Evolutionary conservation across 2,797 vertebrate genomes (phyloP).

Genomic region (Alauda arvensis): DNA sequence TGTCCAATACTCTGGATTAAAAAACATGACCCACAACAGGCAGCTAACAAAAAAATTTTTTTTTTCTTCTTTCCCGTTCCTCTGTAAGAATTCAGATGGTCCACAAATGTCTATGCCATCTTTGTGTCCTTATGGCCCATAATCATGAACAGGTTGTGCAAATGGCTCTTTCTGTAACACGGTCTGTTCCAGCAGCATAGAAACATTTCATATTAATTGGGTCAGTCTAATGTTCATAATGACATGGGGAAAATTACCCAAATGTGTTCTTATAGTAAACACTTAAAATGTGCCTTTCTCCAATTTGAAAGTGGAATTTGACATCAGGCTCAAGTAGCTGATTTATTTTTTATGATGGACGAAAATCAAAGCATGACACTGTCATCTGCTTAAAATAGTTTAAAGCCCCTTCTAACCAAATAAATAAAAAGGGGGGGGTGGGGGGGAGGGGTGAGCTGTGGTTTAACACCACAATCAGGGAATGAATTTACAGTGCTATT

Average conservation of each 20-base stretch:
- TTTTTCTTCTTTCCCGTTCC: constrained; percentile 13
- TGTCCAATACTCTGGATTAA: constrained; percentile 84
- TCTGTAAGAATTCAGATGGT: constrained; percentile 79
- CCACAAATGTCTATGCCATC: constrained; percentile 77
- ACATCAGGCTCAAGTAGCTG: constrained; percentile 65
- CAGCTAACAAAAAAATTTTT: constrained; percentile 64
- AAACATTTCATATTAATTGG: constrained; percentile 84
- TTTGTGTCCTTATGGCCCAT: constrained; percentile 86
- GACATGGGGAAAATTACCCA: constrained; percentile 87
- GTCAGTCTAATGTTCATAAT: constrained; percentile 86
- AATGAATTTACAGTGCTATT: constrained; percentile 76
- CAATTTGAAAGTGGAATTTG: constrained; percentile 76
- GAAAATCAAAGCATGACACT: constrained; percentile 68
- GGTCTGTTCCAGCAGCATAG: constrained; percentile 79
- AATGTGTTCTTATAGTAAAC: constrained; percentile 86
- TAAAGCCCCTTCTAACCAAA: constrained; percentile 62
- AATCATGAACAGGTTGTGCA: constrained; percentile 86
- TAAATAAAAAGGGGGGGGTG: not conserved
- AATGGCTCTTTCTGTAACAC: constrained; percentile 78
- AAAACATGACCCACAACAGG: constrained; percentile 82
- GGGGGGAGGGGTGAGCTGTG: constrained; percentile 21
- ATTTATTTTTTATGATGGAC: constrained; percentile 68
- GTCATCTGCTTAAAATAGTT: constrained; percentile 68
- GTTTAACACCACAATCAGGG: constrained; percentile 67
- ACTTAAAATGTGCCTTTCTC: constrained; percentile 83